These are phyloP conservation scores for Zelostemma sp. DNA, from an alignment of 1,140 invertebrate species.

Conservation along the genomic window DNA sequence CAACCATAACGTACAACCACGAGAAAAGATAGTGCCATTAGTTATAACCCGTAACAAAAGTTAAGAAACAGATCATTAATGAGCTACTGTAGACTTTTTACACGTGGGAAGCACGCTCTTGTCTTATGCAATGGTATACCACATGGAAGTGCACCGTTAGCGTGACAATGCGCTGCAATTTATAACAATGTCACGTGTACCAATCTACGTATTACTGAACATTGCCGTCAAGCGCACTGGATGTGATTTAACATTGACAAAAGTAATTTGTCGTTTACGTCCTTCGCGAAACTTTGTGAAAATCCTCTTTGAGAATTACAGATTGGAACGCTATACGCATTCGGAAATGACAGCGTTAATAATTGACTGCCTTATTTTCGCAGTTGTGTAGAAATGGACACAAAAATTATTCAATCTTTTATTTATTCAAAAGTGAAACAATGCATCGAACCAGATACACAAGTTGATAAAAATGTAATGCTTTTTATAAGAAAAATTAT, in stretches of 20 bases:
- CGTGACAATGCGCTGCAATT: conserved; percentile 47
- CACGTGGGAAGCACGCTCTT: conserved; percentile 35
- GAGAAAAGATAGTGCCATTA: no score
- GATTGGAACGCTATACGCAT: no score
- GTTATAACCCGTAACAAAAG: not conserved
- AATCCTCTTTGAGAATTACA: conserved; percentile 34
- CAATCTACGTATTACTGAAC: conserved; percentile 30
- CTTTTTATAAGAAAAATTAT: no score
- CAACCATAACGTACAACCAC: no score
- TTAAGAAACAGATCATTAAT: not conserved
- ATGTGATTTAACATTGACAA: conserved; percentile 49
- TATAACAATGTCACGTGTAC: conserved; percentile 48
- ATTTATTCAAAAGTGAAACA: not conserved
- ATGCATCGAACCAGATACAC: no score
- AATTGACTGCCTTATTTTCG: no score
- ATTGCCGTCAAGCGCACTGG: conserved; percentile 33
- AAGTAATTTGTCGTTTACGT: conserved; percentile 40
- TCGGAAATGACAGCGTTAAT: not conserved
- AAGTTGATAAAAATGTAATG: no score
- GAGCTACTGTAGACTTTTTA: not conserved
- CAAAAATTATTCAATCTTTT: not conserved
- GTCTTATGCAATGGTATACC: conserved; percentile 29
- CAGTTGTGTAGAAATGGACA: no score
- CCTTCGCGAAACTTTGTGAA: conserved; percentile 37
- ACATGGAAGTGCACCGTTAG: conserved; percentile 35